Evolutionary conservation across 2,888 invertebrate genomes (phyloP).

Genomic region (Eupithecia tripunctaria): DNA sequence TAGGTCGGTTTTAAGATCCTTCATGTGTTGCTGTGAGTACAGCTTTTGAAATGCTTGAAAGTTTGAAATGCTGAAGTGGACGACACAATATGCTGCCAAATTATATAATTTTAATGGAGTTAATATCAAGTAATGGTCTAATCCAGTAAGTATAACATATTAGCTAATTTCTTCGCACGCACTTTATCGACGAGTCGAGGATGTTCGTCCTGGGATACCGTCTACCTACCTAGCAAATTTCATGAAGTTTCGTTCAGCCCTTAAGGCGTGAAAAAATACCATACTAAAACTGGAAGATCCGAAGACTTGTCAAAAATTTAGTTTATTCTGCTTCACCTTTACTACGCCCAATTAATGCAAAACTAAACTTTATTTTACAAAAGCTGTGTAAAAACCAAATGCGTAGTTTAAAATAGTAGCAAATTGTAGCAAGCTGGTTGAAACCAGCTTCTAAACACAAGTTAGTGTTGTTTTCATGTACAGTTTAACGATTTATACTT

Average conservation of each 20-base stretch:
- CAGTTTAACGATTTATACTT: slow-evolving; percentile 55
- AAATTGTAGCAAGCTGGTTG: not conserved
- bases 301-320: not conserved
- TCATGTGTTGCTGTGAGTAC: not conserved
- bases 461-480: slow-evolving; percentile 42
- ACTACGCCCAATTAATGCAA: not conserved
- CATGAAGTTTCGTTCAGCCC: too few relatives aligned
- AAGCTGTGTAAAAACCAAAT: not conserved
- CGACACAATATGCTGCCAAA: not conserved
- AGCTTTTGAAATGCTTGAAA: not conserved
- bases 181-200: too few relatives aligned
- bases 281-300: too few relatives aligned
- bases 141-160: too few relatives aligned
- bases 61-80: not conserved
- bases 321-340: not conserved
- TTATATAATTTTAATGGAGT: not conserved
- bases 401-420: not conserved
- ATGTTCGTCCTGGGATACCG: too few relatives aligned
- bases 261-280: too few relatives aligned
- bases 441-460: not conserved
- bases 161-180: too few relatives aligned
- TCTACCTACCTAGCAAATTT: too few relatives aligned
- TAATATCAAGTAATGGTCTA: too few relatives aligned
- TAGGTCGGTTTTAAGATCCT: not conserved
- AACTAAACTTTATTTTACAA: not conserved